These are phyloP conservation scores for Mayetiola destructor DNA, from an alignment of 2,888 invertebrate genomes.

Conservation along the genomic window DNA sequence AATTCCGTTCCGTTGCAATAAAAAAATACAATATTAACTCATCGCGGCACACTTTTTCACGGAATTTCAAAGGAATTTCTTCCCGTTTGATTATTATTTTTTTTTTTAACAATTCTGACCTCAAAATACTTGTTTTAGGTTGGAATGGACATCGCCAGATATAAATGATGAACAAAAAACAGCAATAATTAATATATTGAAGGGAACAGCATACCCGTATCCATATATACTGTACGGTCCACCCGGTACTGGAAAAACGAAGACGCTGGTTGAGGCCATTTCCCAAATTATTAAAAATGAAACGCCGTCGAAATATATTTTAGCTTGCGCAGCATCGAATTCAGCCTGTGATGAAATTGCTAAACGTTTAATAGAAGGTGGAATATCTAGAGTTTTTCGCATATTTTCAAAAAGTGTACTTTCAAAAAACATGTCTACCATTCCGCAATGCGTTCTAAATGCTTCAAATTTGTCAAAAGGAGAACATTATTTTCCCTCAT, in stretches of 20 bases:
- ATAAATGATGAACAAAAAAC: background rate
- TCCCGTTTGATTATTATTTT: no score
- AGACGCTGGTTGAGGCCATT: background rate
- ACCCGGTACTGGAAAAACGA: background rate
- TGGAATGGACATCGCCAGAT: background rate
- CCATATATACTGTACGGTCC: background rate
- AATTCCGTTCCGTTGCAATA: no score
- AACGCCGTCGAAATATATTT: slow-evolving; percentile 38
- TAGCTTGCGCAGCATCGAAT: slow-evolving; percentile 56
- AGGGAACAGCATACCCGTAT: background rate
- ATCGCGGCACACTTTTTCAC: no score
- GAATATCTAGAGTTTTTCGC: no score
- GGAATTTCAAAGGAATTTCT: no score
- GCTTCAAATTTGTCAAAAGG: slow-evolving; percentile 35
- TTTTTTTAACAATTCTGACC: background rate
- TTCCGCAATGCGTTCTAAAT: no score
- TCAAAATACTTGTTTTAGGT: background rate
- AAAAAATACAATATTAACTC: no score
- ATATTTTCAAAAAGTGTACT: no score
- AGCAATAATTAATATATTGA: background rate
- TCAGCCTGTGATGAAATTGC: slow-evolving; percentile 56
- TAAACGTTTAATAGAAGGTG: slow-evolving; percentile 31
- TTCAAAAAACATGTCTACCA: no score
- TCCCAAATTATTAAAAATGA: no score
- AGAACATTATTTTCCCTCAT: slow-evolving; percentile 32